Evolutionary conservation across 2,113 vertebrate species (phyloP), one percentile per base, ranked within the genome.

Genomic region (Tenrec ecaudatus): DNA sequence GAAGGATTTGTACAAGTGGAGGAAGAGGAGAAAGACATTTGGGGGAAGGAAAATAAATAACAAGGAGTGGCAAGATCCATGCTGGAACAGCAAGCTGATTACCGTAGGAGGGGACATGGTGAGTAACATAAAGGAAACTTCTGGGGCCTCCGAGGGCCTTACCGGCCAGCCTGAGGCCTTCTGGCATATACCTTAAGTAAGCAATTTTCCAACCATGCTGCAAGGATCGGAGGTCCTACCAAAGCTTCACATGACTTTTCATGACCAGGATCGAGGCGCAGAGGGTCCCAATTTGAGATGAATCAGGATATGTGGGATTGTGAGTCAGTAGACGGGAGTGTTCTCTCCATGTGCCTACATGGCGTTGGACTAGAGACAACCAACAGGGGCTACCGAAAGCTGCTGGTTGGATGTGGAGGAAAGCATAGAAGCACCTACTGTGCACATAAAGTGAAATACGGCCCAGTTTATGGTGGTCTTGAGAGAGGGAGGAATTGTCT

Each of bases 241-340:
- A 40, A 40, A 40, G 40, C 4, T 40, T 40, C 40, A 4, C 40
- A 40, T 40, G 40, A 40, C 40, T 40, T 40, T 7, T 40, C 40
- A 40, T 40, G 40, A 40, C 40, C 40, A 40, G 47, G 9, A 68
- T 1, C 17, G 40, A 57, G 12, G 60, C 0, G 2, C 73, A 57
- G 17, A 62, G 29, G 7, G 77, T 4, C 73, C 33, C 20, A 29
- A 11, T 82, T 64, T 31, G 15, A 53, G 1, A 83, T 60, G 33
- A 88, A 80, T 57, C 1, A 5, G 73, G 43, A 82, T 6, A 33
- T 2, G 22, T 25, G 20, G 33, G 79, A n/a, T 0, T 40, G 57
- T 58, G 82, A 36, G 58, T 16, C 22, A 0, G 0, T 0, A 29
- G 1, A 36, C 1, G 1, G 64, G n/a, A 1, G 25, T n/a, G 27